Conservation (phyloP, 2,797 vertebrate genomes). For the Galago senegalensis region DNA sequence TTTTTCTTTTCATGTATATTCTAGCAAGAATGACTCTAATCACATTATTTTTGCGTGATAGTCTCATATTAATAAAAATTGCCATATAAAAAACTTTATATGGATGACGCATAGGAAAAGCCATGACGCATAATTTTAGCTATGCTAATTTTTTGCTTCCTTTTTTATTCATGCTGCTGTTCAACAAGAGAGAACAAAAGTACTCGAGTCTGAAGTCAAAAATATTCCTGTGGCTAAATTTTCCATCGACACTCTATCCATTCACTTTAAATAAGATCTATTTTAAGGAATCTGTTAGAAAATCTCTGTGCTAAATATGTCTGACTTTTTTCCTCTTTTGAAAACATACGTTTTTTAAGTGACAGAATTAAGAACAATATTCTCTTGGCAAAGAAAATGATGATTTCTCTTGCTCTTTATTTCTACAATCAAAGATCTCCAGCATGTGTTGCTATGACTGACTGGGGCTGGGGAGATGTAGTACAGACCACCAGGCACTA, state of each 20-base stretch:
- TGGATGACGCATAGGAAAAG: slow-evolving; percentile 27
- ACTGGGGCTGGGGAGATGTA: not conserved
- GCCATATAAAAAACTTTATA: not conserved
- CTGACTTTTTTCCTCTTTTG: not conserved
- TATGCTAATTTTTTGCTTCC: slow-evolving; percentile 52
- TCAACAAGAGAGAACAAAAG: slow-evolving; percentile 43
- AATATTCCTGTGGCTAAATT: not conserved
- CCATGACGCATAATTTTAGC: slow-evolving; percentile 4
- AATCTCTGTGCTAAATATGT: slow-evolving; percentile 16
- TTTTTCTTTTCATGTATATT: not conserved
- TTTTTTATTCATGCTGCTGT: slow-evolving; percentile 19
- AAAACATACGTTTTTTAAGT: not conserved
- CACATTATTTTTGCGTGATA: not conserved
- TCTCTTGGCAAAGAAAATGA: not conserved
- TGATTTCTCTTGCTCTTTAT: not conserved
- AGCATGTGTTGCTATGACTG: not conserved
- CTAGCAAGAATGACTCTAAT: not conserved
- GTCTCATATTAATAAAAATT: not conserved
- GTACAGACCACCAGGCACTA: not conserved
- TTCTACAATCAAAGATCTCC: not conserved
- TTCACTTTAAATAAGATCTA: not conserved
- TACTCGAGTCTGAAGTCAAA: not conserved
- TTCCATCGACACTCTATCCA: not conserved
- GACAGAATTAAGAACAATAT: not conserved
- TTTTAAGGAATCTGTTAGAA: slow-evolving; percentile 21